Evolutionary conservation across 2,797 vertebrate genomes (phyloP).

Genomic region (Gorsachius magnificus): DNA sequence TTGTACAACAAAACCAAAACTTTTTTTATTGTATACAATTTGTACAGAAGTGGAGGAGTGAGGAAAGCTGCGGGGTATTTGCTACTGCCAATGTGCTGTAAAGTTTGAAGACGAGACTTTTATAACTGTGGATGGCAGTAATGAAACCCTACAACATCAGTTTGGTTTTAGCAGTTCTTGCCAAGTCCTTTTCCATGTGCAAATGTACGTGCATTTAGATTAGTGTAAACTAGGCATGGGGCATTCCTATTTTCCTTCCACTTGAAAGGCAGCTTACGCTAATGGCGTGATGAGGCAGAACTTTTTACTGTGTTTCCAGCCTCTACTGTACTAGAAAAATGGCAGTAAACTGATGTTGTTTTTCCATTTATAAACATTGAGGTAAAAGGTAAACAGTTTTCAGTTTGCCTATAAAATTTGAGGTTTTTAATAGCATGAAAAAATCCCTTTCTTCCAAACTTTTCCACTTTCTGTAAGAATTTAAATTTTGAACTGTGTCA

Average conservation of each 20-base stretch:
- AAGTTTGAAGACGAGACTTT: constrained; percentile 66
- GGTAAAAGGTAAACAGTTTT: neutral
- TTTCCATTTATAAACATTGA: neutral
- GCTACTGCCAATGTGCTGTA: constrained; percentile 72
- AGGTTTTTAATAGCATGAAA: neutral
- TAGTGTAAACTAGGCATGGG: neutral
- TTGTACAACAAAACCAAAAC: constrained; percentile 53
- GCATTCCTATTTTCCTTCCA: neutral
- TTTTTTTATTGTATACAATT: constrained; percentile 58
- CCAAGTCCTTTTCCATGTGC: neutral
- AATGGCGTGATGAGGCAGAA: neutral
- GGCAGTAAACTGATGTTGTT: neutral
- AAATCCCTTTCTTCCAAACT: neutral
- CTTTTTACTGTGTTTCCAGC: neutral
- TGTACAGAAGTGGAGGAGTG: constrained; percentile 49
- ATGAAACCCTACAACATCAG: constrained; percentile 77
- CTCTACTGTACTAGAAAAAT: neutral
- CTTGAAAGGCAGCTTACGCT: neutral
- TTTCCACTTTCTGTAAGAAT: neutral
- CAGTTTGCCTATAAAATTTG: neutral
- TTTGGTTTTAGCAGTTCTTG: constrained; percentile 62
- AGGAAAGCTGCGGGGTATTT: constrained; percentile 7
- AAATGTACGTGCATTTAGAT: neutral
- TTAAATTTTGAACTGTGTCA: neutral
- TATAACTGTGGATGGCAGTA: constrained; percentile 72